These are phyloP conservation scores for Tenthredo livida DNA, from an alignment of 2,888 invertebrate genomes.

Conservation along the genomic window DNA sequence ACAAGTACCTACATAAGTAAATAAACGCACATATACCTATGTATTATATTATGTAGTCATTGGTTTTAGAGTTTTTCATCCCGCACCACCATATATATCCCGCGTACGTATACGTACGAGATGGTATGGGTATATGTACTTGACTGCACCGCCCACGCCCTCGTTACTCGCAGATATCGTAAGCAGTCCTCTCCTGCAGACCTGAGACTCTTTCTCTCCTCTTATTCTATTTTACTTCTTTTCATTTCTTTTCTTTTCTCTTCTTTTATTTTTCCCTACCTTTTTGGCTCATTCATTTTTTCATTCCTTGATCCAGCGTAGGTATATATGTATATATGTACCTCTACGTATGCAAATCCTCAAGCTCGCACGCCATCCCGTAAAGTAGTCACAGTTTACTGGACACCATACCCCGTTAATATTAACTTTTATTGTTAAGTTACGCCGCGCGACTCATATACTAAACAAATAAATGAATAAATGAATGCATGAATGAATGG, in stretches of 20 bases:
- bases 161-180: constrained; percentile 30
- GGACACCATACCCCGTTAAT: not conserved
- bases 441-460: not conserved
- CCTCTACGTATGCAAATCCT: constrained; percentile 64
- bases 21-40: not conserved
- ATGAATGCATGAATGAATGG: not conserved
- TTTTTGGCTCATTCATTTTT: not conserved
- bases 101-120: not conserved
- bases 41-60: not conserved
- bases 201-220: not conserved
- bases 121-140: not conserved
- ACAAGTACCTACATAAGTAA: not conserved
- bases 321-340: not conserved
- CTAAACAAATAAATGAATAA: not conserved
- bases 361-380: constrained; percentile 26
- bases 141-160: constrained; percentile 29
- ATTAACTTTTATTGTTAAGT: not conserved
- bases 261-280: not conserved
- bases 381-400: constrained; percentile 32
- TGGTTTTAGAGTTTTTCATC: not conserved
- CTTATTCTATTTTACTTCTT: not conserved
- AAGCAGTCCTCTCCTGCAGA: not conserved
- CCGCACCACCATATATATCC: not conserved
- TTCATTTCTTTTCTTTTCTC: not conserved
- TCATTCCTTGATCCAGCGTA: not conserved